Percentiles rank a stretch among this genome's conserved stretches.
Evolutionary conservation across 1,140 invertebrate genomes (phyloP).

Genomic region (Drosophila nikananu): DNA sequence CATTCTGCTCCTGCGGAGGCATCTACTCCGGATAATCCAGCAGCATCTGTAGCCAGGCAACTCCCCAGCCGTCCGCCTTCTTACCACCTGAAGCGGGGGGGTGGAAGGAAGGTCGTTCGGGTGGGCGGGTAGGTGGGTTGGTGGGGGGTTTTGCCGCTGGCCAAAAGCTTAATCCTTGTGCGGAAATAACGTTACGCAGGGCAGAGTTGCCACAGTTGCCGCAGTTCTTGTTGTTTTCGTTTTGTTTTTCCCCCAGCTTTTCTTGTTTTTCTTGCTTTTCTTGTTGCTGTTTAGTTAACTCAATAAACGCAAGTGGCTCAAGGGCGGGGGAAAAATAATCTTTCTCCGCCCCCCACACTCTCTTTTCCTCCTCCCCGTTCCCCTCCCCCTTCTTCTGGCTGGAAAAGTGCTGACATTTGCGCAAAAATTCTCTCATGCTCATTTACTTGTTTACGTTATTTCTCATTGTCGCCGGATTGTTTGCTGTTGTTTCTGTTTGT

Average conservation of each 20-base stretch:
- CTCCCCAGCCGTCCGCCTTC: background rate
- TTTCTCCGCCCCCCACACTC: conserved; percentile 10
- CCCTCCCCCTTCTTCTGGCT: background rate
- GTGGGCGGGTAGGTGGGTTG: background rate
- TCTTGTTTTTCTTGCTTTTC: conserved; percentile 16
- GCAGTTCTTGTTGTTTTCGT: conserved; percentile 26
- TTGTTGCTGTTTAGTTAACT: conserved; percentile 78
- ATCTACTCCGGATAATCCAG: conserved; percentile 23
- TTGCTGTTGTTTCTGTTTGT: conserved; percentile 33
- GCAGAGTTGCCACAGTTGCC: conserved; percentile 40
- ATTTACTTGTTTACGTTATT: conserved; percentile 80
- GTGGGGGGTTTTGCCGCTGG: conserved; percentile 51
- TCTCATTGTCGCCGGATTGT: conserved; percentile 64
- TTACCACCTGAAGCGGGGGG: conserved; percentile 23
- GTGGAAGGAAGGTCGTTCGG: conserved; percentile 19
- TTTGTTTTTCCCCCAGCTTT: conserved; percentile 6
- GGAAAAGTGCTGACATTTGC: conserved; percentile 76
- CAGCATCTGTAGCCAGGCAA: conserved; percentile 28
- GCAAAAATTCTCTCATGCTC: conserved; percentile 68
- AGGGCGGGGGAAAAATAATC: conserved; percentile 59
- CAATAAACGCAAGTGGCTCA: conserved; percentile 75
- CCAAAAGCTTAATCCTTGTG: conserved; percentile 76
- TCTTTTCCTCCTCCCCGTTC: background rate
- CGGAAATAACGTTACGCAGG: conserved; percentile 70
- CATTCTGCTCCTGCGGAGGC: conserved; percentile 1